Evolutionary conservation across 2,113 vertebrate species (phyloP).

Genomic region (Dasypus novemcinctus): DNA sequence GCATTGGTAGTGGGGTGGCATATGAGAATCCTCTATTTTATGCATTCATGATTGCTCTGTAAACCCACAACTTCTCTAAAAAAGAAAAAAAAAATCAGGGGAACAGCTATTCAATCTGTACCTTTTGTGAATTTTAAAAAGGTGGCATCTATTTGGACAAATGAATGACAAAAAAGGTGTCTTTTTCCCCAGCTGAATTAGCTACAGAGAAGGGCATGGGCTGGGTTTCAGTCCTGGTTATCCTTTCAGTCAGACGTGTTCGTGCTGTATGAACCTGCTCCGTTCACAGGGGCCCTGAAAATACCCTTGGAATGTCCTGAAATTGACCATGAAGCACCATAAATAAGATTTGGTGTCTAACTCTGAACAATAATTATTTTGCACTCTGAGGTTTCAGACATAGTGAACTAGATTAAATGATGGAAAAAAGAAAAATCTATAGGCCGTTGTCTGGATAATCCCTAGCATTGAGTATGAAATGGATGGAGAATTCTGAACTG

Average conservation of each 20-base stretch:
- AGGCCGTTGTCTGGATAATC: slow-evolving; percentile 34
- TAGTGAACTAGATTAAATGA: slow-evolving; percentile 57
- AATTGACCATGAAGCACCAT: slow-evolving; percentile 44
- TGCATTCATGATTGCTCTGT: too few relatives aligned
- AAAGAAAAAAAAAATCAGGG: not conserved
- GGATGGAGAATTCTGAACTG: not conserved
- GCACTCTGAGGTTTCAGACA: slow-evolving; percentile 24
- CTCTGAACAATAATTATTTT: slow-evolving; percentile 44
- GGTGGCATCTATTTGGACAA: not conserved
- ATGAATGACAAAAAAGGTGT: not conserved
- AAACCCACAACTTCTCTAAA: too few relatives aligned
- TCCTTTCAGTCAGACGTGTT: not conserved
- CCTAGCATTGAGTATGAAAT: not conserved
- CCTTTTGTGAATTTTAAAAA: not conserved
- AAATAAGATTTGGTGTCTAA: slow-evolving; percentile 51
- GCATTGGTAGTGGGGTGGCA: too few relatives aligned
- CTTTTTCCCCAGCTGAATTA: not conserved
- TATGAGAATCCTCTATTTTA: too few relatives aligned
- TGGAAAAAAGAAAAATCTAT: slow-evolving; percentile 23
- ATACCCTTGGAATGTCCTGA: slow-evolving; percentile 57
- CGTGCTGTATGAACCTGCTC: not conserved
- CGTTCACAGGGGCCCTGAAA: not conserved
- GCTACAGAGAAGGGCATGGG: not conserved
- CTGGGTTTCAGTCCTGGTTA: not conserved
- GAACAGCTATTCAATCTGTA: not conserved